phyloP scores from a whole-genome alignment of 2,797 vertebrate genomes.

The Darevskia mixta region DNA sequence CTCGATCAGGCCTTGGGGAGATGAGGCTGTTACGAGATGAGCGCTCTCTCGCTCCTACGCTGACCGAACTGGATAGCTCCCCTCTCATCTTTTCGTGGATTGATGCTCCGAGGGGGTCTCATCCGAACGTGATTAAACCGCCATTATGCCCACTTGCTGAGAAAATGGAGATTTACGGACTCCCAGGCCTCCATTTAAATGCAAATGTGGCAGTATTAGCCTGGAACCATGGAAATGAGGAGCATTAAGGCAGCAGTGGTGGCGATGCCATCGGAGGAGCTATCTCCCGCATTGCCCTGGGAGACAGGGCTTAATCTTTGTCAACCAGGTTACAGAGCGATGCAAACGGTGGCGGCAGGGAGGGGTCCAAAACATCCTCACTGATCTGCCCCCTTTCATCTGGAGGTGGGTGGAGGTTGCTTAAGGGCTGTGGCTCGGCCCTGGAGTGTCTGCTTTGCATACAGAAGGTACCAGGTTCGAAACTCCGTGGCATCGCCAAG shows the following conservation, averaged over 20 bases:
- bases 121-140: slow-evolving; percentile 77
- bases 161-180: slow-evolving; percentile 79
- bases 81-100: neutral
- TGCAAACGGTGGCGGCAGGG: too few relatives aligned
- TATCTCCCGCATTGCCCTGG: fast-evolving
- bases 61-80: neutral
- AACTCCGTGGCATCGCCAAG: too few relatives aligned
- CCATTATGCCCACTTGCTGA: slow-evolving; percentile 64
- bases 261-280: neutral
- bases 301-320: neutral
- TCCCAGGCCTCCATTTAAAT: slow-evolving; percentile 80
- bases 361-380: neutral
- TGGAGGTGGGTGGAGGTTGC: neutral
- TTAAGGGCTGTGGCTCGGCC: neutral
- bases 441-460: too few relatives aligned
- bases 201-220: slow-evolving; percentile 72
- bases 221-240: slow-evolving; percentile 63
- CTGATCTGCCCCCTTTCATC: fast-evolving
- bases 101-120: slow-evolving; percentile 62
- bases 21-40: neutral
- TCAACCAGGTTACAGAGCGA: neutral
- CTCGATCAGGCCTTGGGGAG: neutral
- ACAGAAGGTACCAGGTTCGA: too few relatives aligned
- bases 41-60: neutral
- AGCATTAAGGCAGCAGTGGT: slow-evolving; percentile 42